Conservation (phyloP, 2,888 invertebrate genomes). For the Cremastobaeus sp. region DNA sequence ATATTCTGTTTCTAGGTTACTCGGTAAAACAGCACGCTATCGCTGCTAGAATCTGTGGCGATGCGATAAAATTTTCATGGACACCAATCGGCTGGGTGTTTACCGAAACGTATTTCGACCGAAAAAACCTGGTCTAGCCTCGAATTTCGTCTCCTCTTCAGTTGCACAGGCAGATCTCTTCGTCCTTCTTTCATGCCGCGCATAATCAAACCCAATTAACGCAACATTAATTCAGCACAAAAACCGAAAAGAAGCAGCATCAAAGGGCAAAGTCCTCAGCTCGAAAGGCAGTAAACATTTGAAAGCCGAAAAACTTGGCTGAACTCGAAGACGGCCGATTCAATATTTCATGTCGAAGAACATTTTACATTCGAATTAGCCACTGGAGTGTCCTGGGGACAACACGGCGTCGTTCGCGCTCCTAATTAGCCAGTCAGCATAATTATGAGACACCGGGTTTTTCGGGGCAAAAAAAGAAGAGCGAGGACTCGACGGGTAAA, state of each 20-base stretch:
- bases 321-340: conserved; percentile 48
- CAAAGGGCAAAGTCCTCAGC: conserved; percentile 22
- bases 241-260: conserved; percentile 19
- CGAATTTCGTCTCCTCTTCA: too few species aligned
- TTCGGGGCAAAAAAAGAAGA: conserved; percentile 18
- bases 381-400: conserved; percentile 45
- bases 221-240: conserved; percentile 33
- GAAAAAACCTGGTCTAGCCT: too few species aligned
- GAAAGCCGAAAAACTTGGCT: conserved; percentile 49
- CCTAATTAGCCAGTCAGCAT: conserved; percentile 49
- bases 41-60: conserved; percentile 18
- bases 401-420: conserved; percentile 24
- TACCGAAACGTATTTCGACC: too few species aligned
- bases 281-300: conserved; percentile 39
- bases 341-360: conserved; percentile 49
- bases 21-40: conserved; percentile 38
- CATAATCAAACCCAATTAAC: conserved; percentile 50
- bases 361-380: conserved; percentile 50
- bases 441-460: conserved; percentile 46
- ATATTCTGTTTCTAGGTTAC: conserved; percentile 56
- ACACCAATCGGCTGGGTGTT: too few species aligned
- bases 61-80: conserved; percentile 34
- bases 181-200: conserved; percentile 16
- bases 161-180: neutral
- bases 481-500: neutral